phyloP scores from a whole-genome alignment of 2,888 invertebrate species.

The Blera fallax region DNA sequence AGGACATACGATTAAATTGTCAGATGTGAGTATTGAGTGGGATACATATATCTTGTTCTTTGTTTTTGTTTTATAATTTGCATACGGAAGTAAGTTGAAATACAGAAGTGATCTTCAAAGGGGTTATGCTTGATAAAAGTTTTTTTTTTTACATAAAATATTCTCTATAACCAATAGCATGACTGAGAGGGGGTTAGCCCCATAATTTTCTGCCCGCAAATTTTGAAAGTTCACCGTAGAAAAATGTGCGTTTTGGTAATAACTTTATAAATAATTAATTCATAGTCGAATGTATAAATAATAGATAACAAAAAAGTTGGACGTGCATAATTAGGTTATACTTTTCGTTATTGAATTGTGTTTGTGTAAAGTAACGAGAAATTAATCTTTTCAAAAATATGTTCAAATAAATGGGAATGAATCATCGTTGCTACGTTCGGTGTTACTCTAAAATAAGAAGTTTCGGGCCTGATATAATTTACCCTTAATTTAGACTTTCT shows the following conservation, averaged over 20 bases:
- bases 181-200: background rate
- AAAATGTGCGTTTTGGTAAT: background rate
- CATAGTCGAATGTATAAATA: background rate
- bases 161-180: background rate
- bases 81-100: background rate
- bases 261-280: no score
- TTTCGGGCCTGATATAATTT: no score
- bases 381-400: no score
- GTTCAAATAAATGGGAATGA: no score
- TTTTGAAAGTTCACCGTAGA: background rate
- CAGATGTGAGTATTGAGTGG: constrained; percentile 79
- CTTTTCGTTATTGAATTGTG: no score
- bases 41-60: background rate
- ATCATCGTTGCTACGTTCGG: no score
- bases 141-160: background rate
- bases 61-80: constrained; percentile 28
- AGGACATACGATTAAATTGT: constrained; percentile 80
- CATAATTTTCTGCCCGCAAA: background rate
- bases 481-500: no score
- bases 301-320: background rate
- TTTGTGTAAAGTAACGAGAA: no score
- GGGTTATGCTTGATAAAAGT: constrained; percentile 21
- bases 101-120: constrained; percentile 6
- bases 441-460: no score
- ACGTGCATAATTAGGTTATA: no score